A percentile compares a stretch with the other conserved stretches of the same genome.
These are phyloP conservation scores for Andrena marginata DNA, from an alignment of 2,888 invertebrate genomes.

Conservation along the genomic window DNA sequence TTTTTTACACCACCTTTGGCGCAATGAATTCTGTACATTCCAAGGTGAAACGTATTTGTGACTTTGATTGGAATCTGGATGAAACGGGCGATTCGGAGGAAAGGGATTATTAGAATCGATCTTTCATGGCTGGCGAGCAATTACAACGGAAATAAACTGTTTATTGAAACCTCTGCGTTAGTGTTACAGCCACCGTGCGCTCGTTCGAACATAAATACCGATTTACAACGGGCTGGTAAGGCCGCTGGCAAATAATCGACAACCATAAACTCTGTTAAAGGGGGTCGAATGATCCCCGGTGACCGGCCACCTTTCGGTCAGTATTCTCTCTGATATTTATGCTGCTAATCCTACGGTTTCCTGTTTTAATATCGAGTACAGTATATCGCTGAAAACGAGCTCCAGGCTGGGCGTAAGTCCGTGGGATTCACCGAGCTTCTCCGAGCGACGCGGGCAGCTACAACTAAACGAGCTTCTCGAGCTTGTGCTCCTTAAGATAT, in stretches of 20 bases:
- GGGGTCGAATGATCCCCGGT: not conserved
- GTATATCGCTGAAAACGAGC: slow-evolving; percentile 17
- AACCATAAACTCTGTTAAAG: not conserved
- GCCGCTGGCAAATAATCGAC: not conserved
- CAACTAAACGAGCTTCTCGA: no score
- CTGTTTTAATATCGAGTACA: slow-evolving; percentile 8
- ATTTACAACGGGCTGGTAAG: not conserved
- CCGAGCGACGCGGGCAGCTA: no score
- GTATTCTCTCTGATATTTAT: not conserved
- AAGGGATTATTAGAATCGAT: not conserved
- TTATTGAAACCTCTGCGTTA: slow-evolving; percentile 36
- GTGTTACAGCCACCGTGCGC: slow-evolving; percentile 20
- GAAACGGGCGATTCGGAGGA: not conserved
- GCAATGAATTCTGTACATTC: not conserved
- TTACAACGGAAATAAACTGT: slow-evolving; percentile 39
- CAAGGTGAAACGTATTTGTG: not conserved
- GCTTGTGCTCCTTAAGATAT: no score
- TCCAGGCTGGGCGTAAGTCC: not conserved
- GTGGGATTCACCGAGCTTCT: not conserved
- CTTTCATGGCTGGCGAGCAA: not conserved
- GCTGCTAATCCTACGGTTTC: slow-evolving; percentile 43
- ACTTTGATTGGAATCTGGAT: not conserved
- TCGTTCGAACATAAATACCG: slow-evolving; percentile 5
- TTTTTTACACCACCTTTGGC: not conserved
- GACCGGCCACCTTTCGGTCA: not conserved